A percentile compares a stretch with the other conserved stretches of the same genome.
These are phyloP conservation scores for Deilephila porcellus DNA, from an alignment of 2,888 invertebrate genomes.

Conservation along the genomic window DNA sequence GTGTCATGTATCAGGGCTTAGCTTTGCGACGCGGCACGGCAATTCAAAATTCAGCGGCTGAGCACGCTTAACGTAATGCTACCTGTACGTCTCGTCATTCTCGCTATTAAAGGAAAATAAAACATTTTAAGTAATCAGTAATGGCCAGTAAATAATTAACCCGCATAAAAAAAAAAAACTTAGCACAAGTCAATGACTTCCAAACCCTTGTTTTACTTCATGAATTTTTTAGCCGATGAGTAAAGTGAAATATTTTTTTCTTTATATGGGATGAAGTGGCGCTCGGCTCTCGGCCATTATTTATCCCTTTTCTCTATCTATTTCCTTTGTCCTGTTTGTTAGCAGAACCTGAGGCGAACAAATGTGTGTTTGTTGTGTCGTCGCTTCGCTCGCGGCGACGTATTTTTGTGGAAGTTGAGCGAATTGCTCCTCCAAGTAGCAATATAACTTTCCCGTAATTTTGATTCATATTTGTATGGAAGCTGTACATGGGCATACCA, in stretches of 20 bases:
- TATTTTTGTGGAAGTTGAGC: constrained; percentile 57
- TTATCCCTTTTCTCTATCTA: constrained; percentile 67
- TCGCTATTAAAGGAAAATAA: too few species aligned
- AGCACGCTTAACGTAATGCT: too few species aligned
- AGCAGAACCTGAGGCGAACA: constrained; percentile 61
- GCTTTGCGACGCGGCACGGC: too few species aligned
- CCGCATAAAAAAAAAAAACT: neutral
- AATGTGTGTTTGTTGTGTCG: constrained; percentile 66
- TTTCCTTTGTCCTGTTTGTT: constrained; percentile 71
- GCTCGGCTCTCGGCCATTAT: constrained; percentile 59
- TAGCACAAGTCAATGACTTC: neutral
- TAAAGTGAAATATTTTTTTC: constrained; percentile 14
- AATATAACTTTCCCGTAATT: constrained; percentile 55
- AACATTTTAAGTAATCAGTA: neutral
- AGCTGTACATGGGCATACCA: neutral
- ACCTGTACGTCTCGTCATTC: neutral
- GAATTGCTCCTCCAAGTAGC: constrained; percentile 50
- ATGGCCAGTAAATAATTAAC: neutral
- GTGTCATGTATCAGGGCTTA: too few species aligned
- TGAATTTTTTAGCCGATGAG: neutral
- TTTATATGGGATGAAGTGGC: constrained; percentile 48
- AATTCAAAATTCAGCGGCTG: too few species aligned
- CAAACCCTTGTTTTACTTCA: neutral
- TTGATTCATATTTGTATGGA: constrained; percentile 31
- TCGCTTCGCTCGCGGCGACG: constrained; percentile 50